Evolutionary conservation across 2,113 vertebrate genomes (phyloP), one percentile per base, ranked within the genome.

Genomic region (Bucco capensis): DNA sequence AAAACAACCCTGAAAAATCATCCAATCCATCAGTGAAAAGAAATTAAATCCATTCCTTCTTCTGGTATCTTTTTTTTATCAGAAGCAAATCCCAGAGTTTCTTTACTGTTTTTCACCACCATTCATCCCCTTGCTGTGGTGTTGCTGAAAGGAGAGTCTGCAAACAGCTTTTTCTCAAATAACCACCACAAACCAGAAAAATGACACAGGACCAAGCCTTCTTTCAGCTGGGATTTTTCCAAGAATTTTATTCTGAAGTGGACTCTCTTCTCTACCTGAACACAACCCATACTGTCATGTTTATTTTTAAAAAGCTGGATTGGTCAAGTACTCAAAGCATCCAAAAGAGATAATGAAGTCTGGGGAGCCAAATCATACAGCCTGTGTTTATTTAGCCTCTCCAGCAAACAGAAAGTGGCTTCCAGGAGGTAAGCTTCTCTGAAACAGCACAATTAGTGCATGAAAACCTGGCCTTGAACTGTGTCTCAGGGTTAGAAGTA

Each of bases 401-500:
- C 65, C 70, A 83, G 75, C 1, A 7, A 91, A 85, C 44, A 80
- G 75, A 84, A 90, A 83, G 74, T 61, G 64, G 85, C 50, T 95
- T 95, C 90, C 86, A 87, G 72, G 86, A 94, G 83, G 84, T 85
- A 94, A 74, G 81, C 49, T 88, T 89, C 86, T 87, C 78, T 87
- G 88, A 94, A 96, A 89, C 10, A 70, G 53, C 75, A 86, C 67
- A 94, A 93, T 95, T 94, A 92, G 85, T 83, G 73, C 82, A 87
- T 85, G 79, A 86, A 96, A 83, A 89, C 64, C 93, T 93, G 83
- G 84, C 83, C 83, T 91, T 92, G 50, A 90, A 92, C 54, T 90
- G 91, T 81, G 37, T 90, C 93, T 95, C 64, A 65, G 65, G 82
- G 90, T 93, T 80, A 95, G 79, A 87, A 90, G 71, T 82, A 94